Evolutionary conservation across 2,797 vertebrate genomes (phyloP).

Genomic region (Tinamus major): DNA sequence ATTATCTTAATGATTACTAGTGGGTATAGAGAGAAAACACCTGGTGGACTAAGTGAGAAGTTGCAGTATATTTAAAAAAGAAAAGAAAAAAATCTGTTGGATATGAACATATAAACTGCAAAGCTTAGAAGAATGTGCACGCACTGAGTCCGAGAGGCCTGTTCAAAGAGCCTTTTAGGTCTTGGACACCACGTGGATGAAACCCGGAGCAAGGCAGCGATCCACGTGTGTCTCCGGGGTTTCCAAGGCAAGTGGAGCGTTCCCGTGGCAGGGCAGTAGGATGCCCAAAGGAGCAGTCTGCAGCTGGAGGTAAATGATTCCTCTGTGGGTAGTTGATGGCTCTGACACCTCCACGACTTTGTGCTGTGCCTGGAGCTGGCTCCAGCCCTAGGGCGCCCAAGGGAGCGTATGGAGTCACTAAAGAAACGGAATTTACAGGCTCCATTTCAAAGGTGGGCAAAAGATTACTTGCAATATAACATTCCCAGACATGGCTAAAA

Average conservation of each 20-base stretch:
- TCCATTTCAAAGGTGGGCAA: background rate
- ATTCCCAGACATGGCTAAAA: background rate
- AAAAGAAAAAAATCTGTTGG: background rate
- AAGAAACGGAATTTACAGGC: background rate
- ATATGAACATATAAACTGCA: background rate
- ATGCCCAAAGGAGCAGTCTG: background rate
- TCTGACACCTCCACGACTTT: background rate
- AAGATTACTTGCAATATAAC: background rate
- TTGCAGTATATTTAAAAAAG: background rate
- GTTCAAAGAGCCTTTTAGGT: background rate
- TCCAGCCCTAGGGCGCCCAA: background rate
- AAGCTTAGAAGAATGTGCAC: background rate
- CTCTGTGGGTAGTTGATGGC: background rate
- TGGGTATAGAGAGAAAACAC: background rate
- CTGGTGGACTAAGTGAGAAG: background rate
- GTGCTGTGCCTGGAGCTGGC: background rate
- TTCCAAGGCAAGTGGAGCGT: background rate
- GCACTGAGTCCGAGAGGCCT: background rate
- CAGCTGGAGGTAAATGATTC: background rate
- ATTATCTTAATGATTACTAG: no score
- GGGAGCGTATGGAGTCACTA: background rate
- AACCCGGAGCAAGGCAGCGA: background rate
- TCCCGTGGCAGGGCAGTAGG: fast-evolving
- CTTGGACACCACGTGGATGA: background rate
- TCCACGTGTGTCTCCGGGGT: background rate